Percentiles rank a stretch among this genome's conserved stretches.
These are phyloP conservation scores for Macropis europaea DNA, from an alignment of 2,888 invertebrate species.

Conservation along the genomic window DNA sequence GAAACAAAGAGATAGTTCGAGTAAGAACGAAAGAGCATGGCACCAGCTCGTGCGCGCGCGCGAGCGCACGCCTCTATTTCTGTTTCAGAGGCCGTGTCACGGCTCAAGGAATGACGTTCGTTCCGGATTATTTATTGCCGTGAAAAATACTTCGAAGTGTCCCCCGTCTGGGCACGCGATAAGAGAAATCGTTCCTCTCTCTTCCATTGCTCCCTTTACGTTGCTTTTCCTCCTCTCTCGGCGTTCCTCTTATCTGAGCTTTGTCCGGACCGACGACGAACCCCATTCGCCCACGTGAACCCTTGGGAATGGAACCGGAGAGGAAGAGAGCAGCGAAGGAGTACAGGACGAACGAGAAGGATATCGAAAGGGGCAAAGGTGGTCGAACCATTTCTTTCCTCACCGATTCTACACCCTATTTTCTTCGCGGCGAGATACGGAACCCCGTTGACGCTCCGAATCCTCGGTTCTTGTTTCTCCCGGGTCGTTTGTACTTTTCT, in stretches of 20 bases:
- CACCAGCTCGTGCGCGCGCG: slow-evolving; percentile 61
- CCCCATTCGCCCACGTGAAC: slow-evolving; percentile 66
- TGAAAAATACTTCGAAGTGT: slow-evolving; percentile 68
- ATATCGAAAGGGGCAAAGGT: slow-evolving; percentile 45
- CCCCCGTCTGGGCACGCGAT: slow-evolving; percentile 55
- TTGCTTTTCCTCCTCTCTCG: slow-evolving; percentile 32
- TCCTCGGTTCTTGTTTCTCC: not conserved
- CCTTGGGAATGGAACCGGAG: slow-evolving; percentile 41
- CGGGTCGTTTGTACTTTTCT: slow-evolving; percentile 1
- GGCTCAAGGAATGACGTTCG: slow-evolving; percentile 67
- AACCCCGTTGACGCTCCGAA: slow-evolving; percentile 21
- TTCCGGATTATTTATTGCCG: too few relatives aligned
- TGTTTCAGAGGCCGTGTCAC: slow-evolving; percentile 51
- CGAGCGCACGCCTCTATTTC: slow-evolving; percentile 55
- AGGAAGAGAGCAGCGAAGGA: slow-evolving; percentile 16
- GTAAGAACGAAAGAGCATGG: slow-evolving; percentile 48
- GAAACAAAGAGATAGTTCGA: slow-evolving; percentile 44
- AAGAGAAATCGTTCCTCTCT: slow-evolving; percentile 27
- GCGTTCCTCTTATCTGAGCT: slow-evolving; percentile 65
- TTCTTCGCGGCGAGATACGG: slow-evolving; percentile 32
- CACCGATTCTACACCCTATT: slow-evolving; percentile 40
- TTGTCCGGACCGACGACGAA: slow-evolving; percentile 61
- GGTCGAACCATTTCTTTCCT: slow-evolving; percentile 44
- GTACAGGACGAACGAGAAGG: slow-evolving; percentile 11
- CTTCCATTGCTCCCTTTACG: slow-evolving; percentile 7